Conservation (phyloP, 2,888 invertebrate genomes). For the Eurytoma adleriae region DNA sequence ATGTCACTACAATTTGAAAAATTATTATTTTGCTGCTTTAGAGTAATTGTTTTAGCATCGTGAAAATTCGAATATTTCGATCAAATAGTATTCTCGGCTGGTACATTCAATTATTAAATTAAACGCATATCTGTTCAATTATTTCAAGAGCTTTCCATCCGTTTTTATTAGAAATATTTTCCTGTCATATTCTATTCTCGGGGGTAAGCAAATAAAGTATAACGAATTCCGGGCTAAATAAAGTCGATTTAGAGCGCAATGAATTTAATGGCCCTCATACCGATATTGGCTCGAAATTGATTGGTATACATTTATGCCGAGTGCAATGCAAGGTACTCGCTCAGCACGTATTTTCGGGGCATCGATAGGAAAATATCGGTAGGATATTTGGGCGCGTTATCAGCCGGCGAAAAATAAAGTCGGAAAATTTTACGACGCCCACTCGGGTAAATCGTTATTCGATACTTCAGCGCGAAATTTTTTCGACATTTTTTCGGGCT, state of each 20-base stretch:
- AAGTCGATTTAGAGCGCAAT: not conserved
- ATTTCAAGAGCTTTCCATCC: too few relatives aligned
- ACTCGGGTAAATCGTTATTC: slow-evolving; percentile 49
- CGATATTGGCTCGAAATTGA: slow-evolving; percentile 32
- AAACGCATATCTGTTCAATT: too few relatives aligned
- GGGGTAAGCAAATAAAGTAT: too few relatives aligned
- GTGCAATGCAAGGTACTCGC: not conserved
- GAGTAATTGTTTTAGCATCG: too few relatives aligned
- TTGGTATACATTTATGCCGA: slow-evolving; percentile 16
- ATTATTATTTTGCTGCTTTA: too few relatives aligned
- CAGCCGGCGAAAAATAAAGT: slow-evolving; percentile 43
- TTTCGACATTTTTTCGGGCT: not conserved
- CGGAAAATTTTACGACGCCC: slow-evolving; percentile 35
- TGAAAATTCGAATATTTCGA: too few relatives aligned
- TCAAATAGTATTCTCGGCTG: too few relatives aligned
- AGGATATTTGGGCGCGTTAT: slow-evolving; percentile 48
- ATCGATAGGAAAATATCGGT: slow-evolving; percentile 48
- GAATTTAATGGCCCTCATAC: slow-evolving; percentile 23
- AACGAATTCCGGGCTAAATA: too few relatives aligned
- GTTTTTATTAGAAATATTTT: too few relatives aligned
- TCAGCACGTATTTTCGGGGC: slow-evolving; percentile 10
- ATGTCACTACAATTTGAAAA: too few relatives aligned
- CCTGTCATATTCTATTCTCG: too few relatives aligned
- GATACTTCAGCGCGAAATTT: slow-evolving; percentile 44
- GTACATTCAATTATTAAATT: too few relatives aligned